Conservation (phyloP, 2,113 vertebrate genomes). For the Tichodroma muraria region DNA sequence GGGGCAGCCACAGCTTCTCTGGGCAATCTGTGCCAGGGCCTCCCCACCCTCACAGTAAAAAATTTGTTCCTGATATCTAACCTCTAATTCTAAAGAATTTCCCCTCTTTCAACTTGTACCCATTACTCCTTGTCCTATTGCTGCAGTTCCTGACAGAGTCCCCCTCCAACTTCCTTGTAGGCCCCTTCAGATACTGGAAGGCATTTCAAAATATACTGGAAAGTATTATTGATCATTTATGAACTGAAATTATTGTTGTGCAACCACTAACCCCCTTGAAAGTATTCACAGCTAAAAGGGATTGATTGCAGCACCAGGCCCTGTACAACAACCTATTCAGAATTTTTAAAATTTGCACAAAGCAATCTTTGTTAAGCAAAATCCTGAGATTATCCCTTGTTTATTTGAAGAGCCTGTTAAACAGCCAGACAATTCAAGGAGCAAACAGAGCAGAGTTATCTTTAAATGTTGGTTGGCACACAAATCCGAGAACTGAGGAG, state of each 20-base stretch:
- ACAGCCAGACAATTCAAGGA: slow-evolving; percentile 31
- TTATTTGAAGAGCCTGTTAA: slow-evolving; percentile 23
- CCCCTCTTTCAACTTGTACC: background rate
- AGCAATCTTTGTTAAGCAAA: slow-evolving; percentile 17
- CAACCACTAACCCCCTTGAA: background rate
- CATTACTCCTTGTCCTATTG: background rate
- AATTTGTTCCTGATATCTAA: background rate
- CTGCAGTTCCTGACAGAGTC: background rate
- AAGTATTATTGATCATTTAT: background rate
- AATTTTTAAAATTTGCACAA: background rate
- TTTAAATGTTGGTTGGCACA: slow-evolving; percentile 40
- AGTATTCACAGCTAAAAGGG: background rate
- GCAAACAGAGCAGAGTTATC: slow-evolving; percentile 39
- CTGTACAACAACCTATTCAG: background rate
- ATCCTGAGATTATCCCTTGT: slow-evolving; percentile 37
- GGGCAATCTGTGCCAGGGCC: background rate
- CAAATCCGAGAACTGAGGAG: background rate
- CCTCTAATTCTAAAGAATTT: too few relatives aligned
- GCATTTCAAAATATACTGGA: background rate
- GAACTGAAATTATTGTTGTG: background rate
- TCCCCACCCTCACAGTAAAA: background rate
- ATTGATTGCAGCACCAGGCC: background rate
- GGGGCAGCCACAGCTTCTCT: background rate
- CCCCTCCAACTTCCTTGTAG: background rate
- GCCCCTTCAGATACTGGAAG: background rate